Evolutionary conservation across 2,888 invertebrate species (phyloP).

Genomic region (Molanna angustata): DNA sequence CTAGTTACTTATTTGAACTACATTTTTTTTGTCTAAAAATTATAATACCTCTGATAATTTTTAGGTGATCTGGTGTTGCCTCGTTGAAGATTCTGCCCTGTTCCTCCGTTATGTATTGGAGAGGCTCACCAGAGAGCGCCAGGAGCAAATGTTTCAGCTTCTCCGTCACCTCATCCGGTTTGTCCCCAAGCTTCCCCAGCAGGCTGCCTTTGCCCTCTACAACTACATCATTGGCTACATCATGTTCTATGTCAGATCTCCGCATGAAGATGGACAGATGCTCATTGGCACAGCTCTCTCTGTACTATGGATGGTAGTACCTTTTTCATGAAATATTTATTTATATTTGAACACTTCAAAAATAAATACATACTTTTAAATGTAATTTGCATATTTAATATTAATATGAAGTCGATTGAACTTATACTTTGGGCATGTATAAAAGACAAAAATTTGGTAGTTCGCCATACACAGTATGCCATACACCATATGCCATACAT

Average conservation of each 20-base stretch:
- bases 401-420: too few species aligned
- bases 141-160: slow-evolving; percentile 92
- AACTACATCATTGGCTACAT: slow-evolving; percentile 99
- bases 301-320: slow-evolving; percentile 88
- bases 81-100: slow-evolving; percentile 96
- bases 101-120: slow-evolving; percentile 96
- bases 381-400: too few species aligned
- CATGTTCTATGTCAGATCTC: slow-evolving; percentile 97
- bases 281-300: slow-evolving; percentile 93
- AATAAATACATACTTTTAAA: too few species aligned
- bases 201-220: slow-evolving; percentile 96
- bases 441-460: too few species aligned
- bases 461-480: too few species aligned
- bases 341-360: too few species aligned
- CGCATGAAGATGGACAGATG: slow-evolving; percentile 93
- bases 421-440: too few species aligned
- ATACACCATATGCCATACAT: too few species aligned
- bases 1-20: too few species aligned
- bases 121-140: slow-evolving; percentile 87
- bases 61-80: slow-evolving; percentile 94
- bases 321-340: too few species aligned
- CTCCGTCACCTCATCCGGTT: slow-evolving; percentile 89
- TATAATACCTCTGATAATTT: slow-evolving; percentile 4
- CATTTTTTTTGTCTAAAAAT: too few species aligned
- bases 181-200: slow-evolving; percentile 89